phyloP scores from a whole-genome alignment of 2,888 invertebrate species.

The Cacoxenus indagator region DNA sequence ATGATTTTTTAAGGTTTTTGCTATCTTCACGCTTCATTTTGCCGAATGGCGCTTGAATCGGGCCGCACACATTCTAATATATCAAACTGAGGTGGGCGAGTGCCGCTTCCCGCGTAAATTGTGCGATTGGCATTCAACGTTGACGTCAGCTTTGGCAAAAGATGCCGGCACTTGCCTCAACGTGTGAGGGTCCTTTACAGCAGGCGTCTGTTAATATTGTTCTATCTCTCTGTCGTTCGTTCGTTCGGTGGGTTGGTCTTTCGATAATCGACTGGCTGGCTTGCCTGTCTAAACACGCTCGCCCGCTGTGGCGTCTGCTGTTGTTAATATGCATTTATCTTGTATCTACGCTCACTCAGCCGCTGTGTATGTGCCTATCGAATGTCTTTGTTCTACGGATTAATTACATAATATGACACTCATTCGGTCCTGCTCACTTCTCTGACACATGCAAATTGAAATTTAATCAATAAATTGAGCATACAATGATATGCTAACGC shows the following conservation, averaged over 20 bases:
- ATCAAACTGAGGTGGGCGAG: background rate
- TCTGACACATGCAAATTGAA: constrained; percentile 36
- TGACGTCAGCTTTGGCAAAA: constrained; percentile 1
- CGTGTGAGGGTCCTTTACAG: background rate
- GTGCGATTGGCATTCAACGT: background rate
- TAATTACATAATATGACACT: constrained; percentile 49
- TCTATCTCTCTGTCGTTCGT: background rate
- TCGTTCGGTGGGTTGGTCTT: background rate
- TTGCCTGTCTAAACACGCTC: no score
- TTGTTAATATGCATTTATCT: constrained; percentile 24
- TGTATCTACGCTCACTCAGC: constrained; percentile 10
- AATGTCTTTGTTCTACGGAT: constrained; percentile 30
- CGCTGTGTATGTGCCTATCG: constrained; percentile 9
- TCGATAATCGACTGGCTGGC: no score
- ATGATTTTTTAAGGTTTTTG: constrained; percentile 11
- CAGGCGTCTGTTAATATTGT: background rate
- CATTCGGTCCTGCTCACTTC: constrained; percentile 4
- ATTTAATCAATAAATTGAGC: constrained; percentile 57
- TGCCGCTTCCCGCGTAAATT: background rate
- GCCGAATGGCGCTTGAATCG: constrained; percentile 11
- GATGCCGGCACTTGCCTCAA: background rate
- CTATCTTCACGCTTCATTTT: constrained; percentile 34
- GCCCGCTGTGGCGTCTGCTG: constrained; percentile 7
- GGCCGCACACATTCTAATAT: background rate
- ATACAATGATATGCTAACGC: constrained; percentile 37